Evolutionary conservation across 2,888 invertebrate genomes (phyloP).

Genomic region (Cerastis rubricosa): DNA sequence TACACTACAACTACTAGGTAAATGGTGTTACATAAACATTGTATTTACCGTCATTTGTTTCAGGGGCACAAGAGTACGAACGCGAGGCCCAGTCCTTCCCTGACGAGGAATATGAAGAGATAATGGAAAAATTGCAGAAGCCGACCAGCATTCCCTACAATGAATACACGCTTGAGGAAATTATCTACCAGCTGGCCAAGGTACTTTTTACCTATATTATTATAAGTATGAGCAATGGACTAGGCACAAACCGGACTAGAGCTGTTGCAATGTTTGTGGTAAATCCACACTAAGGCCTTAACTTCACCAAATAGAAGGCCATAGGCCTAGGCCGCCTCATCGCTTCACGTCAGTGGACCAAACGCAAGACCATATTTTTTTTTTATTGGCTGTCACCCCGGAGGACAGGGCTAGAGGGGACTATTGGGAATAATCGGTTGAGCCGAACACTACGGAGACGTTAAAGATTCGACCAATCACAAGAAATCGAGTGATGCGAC

Average conservation of each 20-base stretch:
- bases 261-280: not conserved
- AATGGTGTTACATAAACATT: not conserved
- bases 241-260: not conserved
- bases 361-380: too few relatives aligned
- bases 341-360: too few relatives aligned
- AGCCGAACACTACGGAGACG: not conserved
- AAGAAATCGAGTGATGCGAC: not conserved
- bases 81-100: constrained; percentile 83
- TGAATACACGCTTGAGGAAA: constrained; percentile 94
- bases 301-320: not conserved
- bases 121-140: constrained; percentile 92
- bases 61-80: constrained; percentile 88
- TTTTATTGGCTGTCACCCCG: too few relatives aligned
- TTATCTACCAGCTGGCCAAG: constrained; percentile 95
- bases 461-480: not conserved
- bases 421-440: too few relatives aligned
- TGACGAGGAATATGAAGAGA: constrained; percentile 92
- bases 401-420: too few relatives aligned
- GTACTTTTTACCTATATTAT: constrained; percentile 74
- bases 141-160: constrained; percentile 94
- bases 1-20: not conserved
- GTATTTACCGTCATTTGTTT: constrained; percentile 31
- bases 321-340: too few relatives aligned
- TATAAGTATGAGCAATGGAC: not conserved
- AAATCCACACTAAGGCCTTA: not conserved